Conservation (phyloP, 2,797 vertebrate genomes). For the Pteropus rufus region DNA sequence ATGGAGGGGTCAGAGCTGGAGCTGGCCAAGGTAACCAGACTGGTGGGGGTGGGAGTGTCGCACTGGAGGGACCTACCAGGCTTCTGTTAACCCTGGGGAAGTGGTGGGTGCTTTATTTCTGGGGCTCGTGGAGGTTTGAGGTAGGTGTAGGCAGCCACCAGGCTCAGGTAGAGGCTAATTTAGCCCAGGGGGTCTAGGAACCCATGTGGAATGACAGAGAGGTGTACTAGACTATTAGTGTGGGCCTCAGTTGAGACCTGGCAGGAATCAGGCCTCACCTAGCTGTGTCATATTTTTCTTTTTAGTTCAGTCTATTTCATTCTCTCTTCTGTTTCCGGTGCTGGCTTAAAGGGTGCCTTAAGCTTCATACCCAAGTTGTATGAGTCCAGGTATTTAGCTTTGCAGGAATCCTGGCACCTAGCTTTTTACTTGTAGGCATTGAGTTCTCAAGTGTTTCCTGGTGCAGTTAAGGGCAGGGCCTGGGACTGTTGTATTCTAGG, state of each 20-base stretch:
- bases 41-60: neutral
- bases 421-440: neutral
- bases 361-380: neutral
- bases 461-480: neutral
- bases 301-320: neutral
- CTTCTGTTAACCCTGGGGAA: neutral
- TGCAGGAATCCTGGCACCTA: neutral
- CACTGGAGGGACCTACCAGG: neutral
- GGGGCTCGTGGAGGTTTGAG: neutral
- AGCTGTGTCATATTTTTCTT: neutral
- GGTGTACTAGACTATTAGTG: neutral
- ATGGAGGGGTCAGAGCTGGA: constrained; percentile 87
- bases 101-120: constrained; percentile 12
- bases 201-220: neutral
- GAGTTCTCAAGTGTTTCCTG: neutral
- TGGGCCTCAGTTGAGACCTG: neutral
- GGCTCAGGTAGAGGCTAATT: neutral
- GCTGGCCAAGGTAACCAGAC: constrained; percentile 90
- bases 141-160: neutral
- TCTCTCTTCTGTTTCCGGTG: neutral
- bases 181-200: neutral
- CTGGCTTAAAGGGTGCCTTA: neutral
- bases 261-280: neutral
- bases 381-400: neutral
- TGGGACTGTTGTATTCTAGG: neutral